Percentiles rank a stretch among this genome's conserved stretches.
These are phyloP conservation scores for Chaetops frenatus DNA, from an alignment of 2,113 vertebrate species.

Conservation along the genomic window DNA sequence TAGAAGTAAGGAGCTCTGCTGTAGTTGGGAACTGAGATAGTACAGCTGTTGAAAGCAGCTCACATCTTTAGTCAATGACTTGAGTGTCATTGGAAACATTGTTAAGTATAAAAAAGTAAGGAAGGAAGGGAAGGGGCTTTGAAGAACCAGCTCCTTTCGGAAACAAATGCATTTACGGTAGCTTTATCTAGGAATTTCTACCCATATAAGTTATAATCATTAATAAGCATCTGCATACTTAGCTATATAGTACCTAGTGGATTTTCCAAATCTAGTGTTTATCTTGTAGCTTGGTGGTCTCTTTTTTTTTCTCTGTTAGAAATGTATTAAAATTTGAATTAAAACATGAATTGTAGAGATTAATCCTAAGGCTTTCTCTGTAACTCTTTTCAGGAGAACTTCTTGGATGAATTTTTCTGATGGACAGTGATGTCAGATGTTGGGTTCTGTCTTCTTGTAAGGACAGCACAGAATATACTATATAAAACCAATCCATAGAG, in stretches of 20 bases:
- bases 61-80: slow-evolving; percentile 32
- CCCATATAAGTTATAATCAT: background rate
- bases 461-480: background rate
- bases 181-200: slow-evolving; percentile 30
- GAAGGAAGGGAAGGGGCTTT: background rate
- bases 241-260: background rate
- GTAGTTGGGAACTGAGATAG: slow-evolving; percentile 34
- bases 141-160: slow-evolving; percentile 26
- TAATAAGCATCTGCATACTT: background rate
- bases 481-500: background rate
- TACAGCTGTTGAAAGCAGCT: slow-evolving; percentile 57
- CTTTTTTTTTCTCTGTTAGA: background rate
- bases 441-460: background rate
- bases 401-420: background rate
- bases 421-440: background rate
- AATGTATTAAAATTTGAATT: background rate
- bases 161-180: slow-evolving; percentile 46
- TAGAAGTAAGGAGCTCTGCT: slow-evolving; percentile 38
- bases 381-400: background rate
- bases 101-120: slow-evolving; percentile 11
- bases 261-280: background rate
- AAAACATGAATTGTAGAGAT: background rate
- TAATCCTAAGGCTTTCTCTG: background rate
- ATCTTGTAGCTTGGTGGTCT: background rate
- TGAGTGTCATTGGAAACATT: slow-evolving; percentile 48